Percentiles rank a stretch among this genome's conserved stretches.
Conservation (phyloP, 35 echinoderm and acorn worm genomes). For the Ophioderma brevispina region DNA sequence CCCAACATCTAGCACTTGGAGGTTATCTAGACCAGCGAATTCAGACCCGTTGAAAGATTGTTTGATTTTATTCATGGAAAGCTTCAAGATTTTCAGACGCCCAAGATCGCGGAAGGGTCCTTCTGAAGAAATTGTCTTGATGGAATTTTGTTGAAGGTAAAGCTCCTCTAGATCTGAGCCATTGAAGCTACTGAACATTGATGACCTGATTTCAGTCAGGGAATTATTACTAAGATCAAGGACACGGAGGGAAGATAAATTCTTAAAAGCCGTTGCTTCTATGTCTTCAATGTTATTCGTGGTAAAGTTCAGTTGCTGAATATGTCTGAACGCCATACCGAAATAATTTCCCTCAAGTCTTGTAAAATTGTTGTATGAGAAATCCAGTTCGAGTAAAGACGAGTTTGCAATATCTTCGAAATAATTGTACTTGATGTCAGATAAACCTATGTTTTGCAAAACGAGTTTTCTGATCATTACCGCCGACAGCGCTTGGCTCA, state of each 20-base stretch:
- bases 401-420: conserved; percentile 40
- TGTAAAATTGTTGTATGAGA: conserved; percentile 72
- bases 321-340: conserved; percentile 2
- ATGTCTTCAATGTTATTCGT: conserved; percentile 35
- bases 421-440: neutral
- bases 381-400: conserved; percentile 51
- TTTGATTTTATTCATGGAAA: conserved; percentile 69
- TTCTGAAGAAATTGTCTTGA: conserved; percentile 24
- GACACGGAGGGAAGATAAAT: neutral
- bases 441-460: conserved; percentile 23
- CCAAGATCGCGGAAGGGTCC: conserved; percentile 44
- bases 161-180: conserved; percentile 25
- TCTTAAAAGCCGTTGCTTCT: neutral
- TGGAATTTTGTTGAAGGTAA: conserved; percentile 58
- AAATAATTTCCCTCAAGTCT: conserved; percentile 13
- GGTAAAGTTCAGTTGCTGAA: conserved; percentile 46
- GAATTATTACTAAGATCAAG: neutral
- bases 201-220: conserved; percentile 28
- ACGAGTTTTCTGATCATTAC: conserved; percentile 29
- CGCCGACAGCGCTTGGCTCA: conserved; percentile 33
- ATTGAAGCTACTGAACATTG: conserved; percentile 45
- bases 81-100: conserved; percentile 48
- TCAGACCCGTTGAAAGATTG: conserved; percentile 57
- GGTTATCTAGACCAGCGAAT: conserved; percentile 56
- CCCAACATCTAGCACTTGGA: conserved; percentile 67